Conservation (phyloP, 2,888 invertebrate genomes). For the Chymomyza caudatula region DNA sequence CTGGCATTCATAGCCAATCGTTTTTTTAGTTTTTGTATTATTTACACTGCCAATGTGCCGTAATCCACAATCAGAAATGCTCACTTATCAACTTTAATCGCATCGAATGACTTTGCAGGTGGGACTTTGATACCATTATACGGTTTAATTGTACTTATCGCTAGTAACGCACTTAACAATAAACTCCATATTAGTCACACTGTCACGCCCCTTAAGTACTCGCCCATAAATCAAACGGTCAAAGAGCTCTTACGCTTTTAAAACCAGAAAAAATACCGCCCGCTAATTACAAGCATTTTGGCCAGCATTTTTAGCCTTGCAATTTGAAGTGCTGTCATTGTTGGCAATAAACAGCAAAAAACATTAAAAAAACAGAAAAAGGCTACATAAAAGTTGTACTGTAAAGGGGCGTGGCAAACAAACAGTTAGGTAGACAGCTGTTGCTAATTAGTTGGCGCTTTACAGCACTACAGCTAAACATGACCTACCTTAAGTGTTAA, state of each 20-base stretch:
- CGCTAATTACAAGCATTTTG: neutral
- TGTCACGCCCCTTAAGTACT: neutral
- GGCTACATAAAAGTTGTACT: neutral
- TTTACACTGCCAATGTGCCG: neutral
- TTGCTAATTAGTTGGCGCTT: constrained; percentile 31
- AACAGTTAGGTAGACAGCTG: constrained; percentile 4
- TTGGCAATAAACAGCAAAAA: neutral
- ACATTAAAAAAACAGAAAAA: neutral
- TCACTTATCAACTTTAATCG: neutral
- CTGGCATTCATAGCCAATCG: neutral
- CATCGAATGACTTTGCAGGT: neutral
- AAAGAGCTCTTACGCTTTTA: neutral
- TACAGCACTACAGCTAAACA: neutral
- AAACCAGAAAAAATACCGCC: neutral
- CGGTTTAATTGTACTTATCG: neutral
- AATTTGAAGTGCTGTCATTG: neutral
- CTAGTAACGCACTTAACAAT: neutral
- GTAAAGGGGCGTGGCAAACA: neutral
- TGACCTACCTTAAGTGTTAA: neutral
- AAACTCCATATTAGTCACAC: neutral
- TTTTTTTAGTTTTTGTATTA: neutral
- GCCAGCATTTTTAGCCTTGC: neutral
- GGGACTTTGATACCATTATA: neutral
- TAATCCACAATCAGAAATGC: neutral
- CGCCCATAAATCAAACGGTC: neutral